Percentiles rank a stretch among this genome's conserved stretches.
Conservation (phyloP, 2,797 vertebrate species). For the Tarsius wallacei region DNA sequence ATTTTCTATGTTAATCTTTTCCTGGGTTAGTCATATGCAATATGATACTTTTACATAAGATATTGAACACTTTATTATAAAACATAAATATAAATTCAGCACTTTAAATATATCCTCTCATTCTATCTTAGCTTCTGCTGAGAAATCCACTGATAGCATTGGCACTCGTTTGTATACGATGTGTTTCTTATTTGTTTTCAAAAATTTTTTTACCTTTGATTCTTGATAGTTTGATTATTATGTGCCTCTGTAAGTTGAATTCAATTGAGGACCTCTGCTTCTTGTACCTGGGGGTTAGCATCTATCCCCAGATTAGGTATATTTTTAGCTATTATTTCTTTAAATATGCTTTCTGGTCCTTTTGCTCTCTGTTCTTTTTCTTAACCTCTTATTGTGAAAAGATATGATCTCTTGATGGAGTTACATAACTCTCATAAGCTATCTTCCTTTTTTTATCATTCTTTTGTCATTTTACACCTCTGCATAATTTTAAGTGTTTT, state of each 20-base stretch:
- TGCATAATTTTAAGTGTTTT: neutral
- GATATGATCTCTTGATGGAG: neutral
- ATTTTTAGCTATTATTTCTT: neutral
- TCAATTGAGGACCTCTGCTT: neutral
- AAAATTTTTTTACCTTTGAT: neutral
- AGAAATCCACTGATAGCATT: neutral
- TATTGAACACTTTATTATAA: neutral
- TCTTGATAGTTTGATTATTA: neutral
- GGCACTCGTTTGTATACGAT: neutral
- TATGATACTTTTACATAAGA: neutral
- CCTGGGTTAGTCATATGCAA: neutral
- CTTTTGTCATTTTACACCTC: neutral
- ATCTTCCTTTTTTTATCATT: neutral
- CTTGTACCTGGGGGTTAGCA: neutral
- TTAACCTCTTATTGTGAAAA: neutral
- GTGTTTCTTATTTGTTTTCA: neutral
- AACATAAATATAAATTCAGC: neutral
- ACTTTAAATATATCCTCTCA: neutral
- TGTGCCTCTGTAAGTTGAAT: neutral
- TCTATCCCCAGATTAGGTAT: neutral
- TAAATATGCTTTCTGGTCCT: neutral
- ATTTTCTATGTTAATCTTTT: neutral
- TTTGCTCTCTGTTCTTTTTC: neutral
- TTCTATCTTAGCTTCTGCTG: neutral
- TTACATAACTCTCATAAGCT: neutral